Conservation (phyloP, 64 coral and sea anemone genomes). For the Dendronephthya gigantea region DNA sequence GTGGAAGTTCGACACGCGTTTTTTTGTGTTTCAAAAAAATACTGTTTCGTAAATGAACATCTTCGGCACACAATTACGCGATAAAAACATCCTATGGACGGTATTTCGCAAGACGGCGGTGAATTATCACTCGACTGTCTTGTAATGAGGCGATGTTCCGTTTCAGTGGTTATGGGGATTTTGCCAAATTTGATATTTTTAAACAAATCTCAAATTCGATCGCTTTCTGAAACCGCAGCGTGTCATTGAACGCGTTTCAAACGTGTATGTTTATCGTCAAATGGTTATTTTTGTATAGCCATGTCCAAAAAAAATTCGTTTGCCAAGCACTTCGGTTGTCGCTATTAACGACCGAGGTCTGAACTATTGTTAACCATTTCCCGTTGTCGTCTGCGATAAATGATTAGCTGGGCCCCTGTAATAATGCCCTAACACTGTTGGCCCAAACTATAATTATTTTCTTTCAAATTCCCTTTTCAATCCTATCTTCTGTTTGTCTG, state of each 20-base stretch:
- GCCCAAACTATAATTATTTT: neutral
- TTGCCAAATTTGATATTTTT: neutral
- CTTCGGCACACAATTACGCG: neutral
- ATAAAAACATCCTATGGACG: neutral
- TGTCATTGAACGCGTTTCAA: neutral
- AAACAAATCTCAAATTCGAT: neutral
- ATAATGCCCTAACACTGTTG: neutral
- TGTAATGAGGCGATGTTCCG: neutral
- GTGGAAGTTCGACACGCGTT: too few relatives aligned
- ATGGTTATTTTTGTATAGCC: too few relatives aligned
- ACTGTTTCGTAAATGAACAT: too few relatives aligned
- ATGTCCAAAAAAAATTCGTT: too few relatives aligned
- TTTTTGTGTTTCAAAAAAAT: too few relatives aligned
- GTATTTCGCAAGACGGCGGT: neutral
- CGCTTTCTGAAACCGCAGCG: neutral
- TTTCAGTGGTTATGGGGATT: neutral
- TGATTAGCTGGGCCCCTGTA: neutral
- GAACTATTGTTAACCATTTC: neutral
- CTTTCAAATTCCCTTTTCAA: neutral
- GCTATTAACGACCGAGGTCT: too few relatives aligned
- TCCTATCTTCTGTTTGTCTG: neutral
- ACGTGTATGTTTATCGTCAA: neutral
- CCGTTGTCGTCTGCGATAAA: neutral
- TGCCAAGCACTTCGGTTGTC: too few relatives aligned
- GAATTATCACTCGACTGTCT: neutral